A percentile compares a stretch with the other conserved stretches of the same genome.
Conservation (phyloP, 2,797 vertebrate genomes). For the Cyclopterus lumpus region DNA sequence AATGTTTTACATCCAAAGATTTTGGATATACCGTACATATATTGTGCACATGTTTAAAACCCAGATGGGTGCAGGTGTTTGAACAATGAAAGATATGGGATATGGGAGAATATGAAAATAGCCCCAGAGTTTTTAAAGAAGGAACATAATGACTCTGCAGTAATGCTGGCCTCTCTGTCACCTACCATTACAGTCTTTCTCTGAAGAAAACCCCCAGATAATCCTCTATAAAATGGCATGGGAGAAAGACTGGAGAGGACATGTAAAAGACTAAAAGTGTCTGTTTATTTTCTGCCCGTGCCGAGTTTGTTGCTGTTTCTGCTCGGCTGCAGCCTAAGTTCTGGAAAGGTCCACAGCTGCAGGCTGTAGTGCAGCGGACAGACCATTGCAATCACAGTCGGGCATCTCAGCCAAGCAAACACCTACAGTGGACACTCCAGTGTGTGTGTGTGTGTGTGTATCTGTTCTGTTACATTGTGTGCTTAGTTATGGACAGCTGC, state of each 20-base stretch:
- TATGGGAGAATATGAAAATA: conserved; percentile 10
- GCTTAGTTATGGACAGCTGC: conserved; percentile 82
- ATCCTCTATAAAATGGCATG: not conserved
- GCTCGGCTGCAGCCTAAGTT: conserved; percentile 58
- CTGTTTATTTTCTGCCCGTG: conserved; percentile 63
- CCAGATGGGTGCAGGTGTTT: too few species aligned
- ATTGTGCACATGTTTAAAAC: too few species aligned
- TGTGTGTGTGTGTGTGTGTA: conserved; percentile 48
- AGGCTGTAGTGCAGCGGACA: conserved; percentile 61
- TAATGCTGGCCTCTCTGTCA: not conserved
- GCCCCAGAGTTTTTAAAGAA: conserved; percentile 13
- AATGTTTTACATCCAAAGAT: not conserved
- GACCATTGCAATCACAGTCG: conserved; percentile 69
- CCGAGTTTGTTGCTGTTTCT: conserved; percentile 66
- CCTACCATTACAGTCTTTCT: not conserved
- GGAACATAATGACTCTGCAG: conserved; percentile 24
- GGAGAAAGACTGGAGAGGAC: conserved; percentile 26
- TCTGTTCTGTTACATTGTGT: conserved; percentile 67
- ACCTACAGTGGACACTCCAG: conserved; percentile 67
- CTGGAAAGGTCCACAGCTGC: conserved; percentile 70
- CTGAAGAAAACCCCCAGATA: conserved; percentile 7
- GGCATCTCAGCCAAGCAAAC: conserved; percentile 69
- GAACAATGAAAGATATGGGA: not conserved
- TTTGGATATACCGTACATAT: too few species aligned
- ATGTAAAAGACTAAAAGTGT: conserved; percentile 45